Percentiles rank a stretch among this genome's conserved stretches.
Conservation (phyloP, 2,113 vertebrate genomes). For the Chaetodon trifascialis region DNA sequence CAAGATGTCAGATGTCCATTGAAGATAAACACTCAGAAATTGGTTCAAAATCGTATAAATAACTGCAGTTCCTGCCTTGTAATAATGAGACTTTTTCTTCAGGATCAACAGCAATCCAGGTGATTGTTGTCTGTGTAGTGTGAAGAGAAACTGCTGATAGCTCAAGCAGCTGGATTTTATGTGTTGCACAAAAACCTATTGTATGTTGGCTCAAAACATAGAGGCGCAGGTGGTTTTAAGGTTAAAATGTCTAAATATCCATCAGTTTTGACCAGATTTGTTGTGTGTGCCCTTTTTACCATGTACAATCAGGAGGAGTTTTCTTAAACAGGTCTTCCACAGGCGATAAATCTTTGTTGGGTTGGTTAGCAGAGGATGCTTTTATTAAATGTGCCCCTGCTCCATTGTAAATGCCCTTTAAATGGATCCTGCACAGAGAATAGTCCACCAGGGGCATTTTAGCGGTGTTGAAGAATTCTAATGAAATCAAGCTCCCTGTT, state of each 20-base stretch:
- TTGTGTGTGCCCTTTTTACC: background rate
- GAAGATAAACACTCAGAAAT: background rate
- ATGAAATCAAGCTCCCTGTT: conserved; percentile 61
- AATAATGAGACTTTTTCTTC: background rate
- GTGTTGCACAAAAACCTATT: too few species aligned
- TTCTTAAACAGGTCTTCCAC: conserved; percentile 21
- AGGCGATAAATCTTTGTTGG: conserved; percentile 42
- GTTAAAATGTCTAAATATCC: too few species aligned
- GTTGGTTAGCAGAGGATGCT: conserved; percentile 20
- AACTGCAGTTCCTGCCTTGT: background rate
- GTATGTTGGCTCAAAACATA: too few species aligned
- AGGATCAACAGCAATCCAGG: background rate
- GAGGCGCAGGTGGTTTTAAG: too few species aligned
- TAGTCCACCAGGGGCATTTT: conserved; percentile 49
- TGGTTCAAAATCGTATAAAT: background rate
- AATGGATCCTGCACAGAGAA: conserved; percentile 43
- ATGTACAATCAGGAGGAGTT: background rate
- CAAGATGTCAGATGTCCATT: background rate
- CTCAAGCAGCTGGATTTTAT: background rate
- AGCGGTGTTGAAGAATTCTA: conserved; percentile 46
- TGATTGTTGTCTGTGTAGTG: background rate
- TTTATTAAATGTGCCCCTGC: conserved; percentile 27
- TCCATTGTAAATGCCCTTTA: conserved; percentile 48
- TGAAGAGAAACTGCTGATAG: background rate
- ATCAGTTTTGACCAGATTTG: too few species aligned